These are phyloP conservation scores for Scomber colias DNA, from an alignment of 2,113 vertebrate genomes.

Conservation along the genomic window DNA sequence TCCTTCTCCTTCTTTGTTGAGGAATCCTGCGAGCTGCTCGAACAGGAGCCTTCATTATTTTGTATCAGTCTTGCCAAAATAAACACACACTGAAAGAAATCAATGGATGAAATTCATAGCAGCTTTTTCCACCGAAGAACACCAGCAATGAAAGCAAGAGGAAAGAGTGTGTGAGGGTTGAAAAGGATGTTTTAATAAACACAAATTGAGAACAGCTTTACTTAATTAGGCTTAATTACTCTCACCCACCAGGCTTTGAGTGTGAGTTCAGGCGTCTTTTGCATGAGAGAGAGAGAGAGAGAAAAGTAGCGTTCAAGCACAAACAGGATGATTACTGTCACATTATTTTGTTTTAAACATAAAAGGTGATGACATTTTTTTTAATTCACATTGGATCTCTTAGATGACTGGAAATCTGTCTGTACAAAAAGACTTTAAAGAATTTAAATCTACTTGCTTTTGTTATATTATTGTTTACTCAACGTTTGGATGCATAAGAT, in stretches of 20 bases:
- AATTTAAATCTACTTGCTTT: not conserved
- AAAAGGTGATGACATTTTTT: not conserved
- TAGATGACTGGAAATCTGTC: not conserved
- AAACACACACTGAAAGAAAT: not conserved
- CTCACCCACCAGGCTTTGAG: slow-evolving; percentile 55
- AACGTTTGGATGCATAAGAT: too few species aligned
- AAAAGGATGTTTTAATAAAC: slow-evolving; percentile 51
- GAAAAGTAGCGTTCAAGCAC: not conserved
- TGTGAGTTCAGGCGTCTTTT: not conserved
- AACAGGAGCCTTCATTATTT: slow-evolving; percentile 70
- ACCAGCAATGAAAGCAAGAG: not conserved
- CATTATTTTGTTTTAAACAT: not conserved
- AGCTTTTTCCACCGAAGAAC: not conserved
- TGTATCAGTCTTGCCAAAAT: not conserved
- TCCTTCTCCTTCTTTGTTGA: slow-evolving; percentile 29
- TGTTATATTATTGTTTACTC: not conserved
- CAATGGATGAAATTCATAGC: too few species aligned
- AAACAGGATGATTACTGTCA: not conserved
- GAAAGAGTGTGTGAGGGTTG: not conserved
- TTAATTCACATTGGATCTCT: not conserved
- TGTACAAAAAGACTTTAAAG: too few species aligned
- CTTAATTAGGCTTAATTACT: slow-evolving; percentile 61
- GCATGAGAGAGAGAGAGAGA: not conserved
- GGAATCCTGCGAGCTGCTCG: not conserved
- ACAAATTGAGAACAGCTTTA: slow-evolving; percentile 71